phyloP scores from a whole-genome alignment of 2,888 invertebrate species.

The Pandemis heparana region DNA sequence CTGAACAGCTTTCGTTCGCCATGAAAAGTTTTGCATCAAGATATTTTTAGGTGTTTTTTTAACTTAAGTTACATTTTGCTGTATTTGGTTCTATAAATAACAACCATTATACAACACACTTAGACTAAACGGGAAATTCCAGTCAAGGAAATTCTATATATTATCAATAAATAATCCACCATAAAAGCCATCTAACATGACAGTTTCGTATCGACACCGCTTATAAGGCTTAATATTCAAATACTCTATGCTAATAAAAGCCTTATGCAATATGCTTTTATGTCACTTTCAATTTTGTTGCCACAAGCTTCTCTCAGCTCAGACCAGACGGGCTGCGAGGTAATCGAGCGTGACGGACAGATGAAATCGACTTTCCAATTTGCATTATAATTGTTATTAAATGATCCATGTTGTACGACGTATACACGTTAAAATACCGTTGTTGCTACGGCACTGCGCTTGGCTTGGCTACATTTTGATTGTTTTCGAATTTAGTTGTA shows the following conservation, averaged over 20 bases:
- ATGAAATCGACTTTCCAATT: constrained; percentile 56
- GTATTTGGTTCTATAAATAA: no score
- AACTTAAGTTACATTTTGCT: no score
- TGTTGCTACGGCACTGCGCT: constrained; percentile 38
- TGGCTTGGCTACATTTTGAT: constrained; percentile 15
- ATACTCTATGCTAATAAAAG: constrained; percentile 15
- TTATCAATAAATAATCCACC: neutral
- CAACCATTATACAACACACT: no score
- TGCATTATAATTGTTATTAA: constrained; percentile 46
- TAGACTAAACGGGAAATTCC: neutral
- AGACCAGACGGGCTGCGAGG: constrained; percentile 37
- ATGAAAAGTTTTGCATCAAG: no score
- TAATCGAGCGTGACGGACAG: constrained; percentile 51
- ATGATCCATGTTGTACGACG: constrained; percentile 42
- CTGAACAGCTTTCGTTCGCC: no score
- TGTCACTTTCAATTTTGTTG: constrained; percentile 42
- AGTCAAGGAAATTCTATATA: neutral
- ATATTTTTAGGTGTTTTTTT: no score
- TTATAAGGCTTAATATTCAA: constrained; percentile 11
- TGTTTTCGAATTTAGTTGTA: neutral
- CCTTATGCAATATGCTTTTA: constrained; percentile 41
- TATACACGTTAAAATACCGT: constrained; percentile 5
- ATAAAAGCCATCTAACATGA: neutral
- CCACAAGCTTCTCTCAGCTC: constrained; percentile 32
- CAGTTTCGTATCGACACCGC: neutral